A percentile compares a stretch with the other conserved stretches of the same genome.
Conservation (phyloP, 2,888 invertebrate species). For the Heteropelma amictum region DNA sequence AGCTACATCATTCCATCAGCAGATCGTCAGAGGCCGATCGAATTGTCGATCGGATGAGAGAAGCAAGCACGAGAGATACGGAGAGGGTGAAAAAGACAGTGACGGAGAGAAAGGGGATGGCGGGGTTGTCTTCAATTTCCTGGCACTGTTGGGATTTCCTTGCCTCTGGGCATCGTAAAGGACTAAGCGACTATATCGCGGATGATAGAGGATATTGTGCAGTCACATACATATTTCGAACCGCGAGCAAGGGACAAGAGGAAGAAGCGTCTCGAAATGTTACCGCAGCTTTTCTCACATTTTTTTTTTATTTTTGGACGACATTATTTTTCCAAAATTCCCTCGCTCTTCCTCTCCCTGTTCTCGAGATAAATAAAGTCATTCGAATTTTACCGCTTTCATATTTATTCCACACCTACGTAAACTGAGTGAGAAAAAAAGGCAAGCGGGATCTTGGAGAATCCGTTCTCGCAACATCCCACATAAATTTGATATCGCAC, state of each 20-base stretch:
- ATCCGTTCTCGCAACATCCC: no score
- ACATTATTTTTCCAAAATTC: no score
- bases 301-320: not conserved
- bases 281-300: not conserved
- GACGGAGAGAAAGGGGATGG: not conserved
- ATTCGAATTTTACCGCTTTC: no score
- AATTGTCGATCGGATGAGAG: slow-evolving; percentile 12
- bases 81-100: not conserved
- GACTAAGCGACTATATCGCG: slow-evolving; percentile 44
- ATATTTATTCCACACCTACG: no score
- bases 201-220: slow-evolving; percentile 6
- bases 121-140: slow-evolving; percentile 65
- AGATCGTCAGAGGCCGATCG: slow-evolving; percentile 22
- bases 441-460: no score
- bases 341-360: no score
- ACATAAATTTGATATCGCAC: no score
- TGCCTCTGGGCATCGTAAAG: slow-evolving; percentile 55
- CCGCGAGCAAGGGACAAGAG: not conserved
- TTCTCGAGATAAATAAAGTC: no score
- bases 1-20: slow-evolving; percentile 46
- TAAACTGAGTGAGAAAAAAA: no score
- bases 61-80: not conserved
- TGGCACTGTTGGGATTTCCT: slow-evolving; percentile 62
- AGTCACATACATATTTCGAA: not conserved
- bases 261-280: not conserved